Evolutionary conservation across 1,140 invertebrate genomes (phyloP), one percentile per base, ranked within the genome.

Genomic region (Drosophila bipectinata): DNA sequence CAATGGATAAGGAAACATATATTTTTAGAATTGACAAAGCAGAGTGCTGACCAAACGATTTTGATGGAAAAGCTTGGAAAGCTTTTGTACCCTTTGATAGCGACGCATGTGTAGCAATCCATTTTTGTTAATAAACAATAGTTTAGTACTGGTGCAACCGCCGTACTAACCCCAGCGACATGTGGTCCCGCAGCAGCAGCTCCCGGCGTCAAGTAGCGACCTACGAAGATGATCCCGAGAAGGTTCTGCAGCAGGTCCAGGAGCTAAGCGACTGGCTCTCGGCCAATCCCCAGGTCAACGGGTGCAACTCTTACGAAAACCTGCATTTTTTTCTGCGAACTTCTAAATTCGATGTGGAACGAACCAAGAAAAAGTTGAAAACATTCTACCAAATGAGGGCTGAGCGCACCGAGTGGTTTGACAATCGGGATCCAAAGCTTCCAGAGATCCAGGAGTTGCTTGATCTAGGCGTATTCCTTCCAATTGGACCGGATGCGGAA

Each of bases 261-360:
- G 72, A 90, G 45, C 30, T 92, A 5, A 64, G 52, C 34, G 59
- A 84, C 6, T 92, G 91, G 91, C 53, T 92, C 4, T 28, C 72
- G 10, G 75, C 77, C 18, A 91, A 92, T 78, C 90, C 90, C 5
- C 48, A 88, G 8, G 77, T 92, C n/a, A 92, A 92, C 49, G 90
- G 77, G 0, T 77, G 89, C 47, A 67, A 78, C 83, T 93, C 95
- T 62, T 93, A 93, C 39, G 92, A 93, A 58, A 93, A 93, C 24
- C 91, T 95, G 9, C 66, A 94, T 14, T 92, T 94, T 37, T 96
- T 95, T 88, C 75, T 95, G 37, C 91, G 94, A 41, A 92, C 92
- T 21, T 94, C 94, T 53, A 95, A 95, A 85, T 95, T 93, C 76
- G 92, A 95, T 68, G 56, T 93, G 0, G 93, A 94, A 7, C 92